Evolutionary conservation across 2,113 vertebrate genomes (phyloP).

Genomic region (Lutjanus erythropterus): DNA sequence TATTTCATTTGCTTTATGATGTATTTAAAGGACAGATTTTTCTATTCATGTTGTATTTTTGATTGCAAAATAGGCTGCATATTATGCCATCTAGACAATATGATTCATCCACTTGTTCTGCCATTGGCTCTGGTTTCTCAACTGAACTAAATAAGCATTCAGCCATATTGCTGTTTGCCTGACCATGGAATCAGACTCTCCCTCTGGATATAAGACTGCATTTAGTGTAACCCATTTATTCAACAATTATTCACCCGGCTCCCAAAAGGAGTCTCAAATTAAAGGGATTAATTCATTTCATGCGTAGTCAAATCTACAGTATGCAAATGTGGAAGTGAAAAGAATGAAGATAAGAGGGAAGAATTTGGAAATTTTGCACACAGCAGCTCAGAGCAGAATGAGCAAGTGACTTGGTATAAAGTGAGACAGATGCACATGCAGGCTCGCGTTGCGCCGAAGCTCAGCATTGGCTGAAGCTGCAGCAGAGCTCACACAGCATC

Average conservation of each 20-base stretch:
- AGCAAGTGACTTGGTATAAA: constrained; percentile 41
- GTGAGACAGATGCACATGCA: constrained; percentile 83
- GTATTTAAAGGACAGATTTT: neutral
- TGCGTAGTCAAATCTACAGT: neutral
- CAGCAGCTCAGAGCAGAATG: constrained; percentile 64
- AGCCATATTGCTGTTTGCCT: constrained; percentile 73
- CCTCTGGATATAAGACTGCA: constrained; percentile 68
- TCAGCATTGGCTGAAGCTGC: constrained; percentile 80
- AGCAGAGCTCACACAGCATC: constrained; percentile 84
- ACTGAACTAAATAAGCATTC: constrained; percentile 73
- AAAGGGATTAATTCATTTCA: constrained; percentile 19
- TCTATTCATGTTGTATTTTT: neutral
- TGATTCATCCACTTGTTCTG: constrained; percentile 49
- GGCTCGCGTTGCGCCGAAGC: constrained; percentile 76
- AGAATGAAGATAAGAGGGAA: constrained; percentile 10
- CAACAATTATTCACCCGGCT: constrained; percentile 48
- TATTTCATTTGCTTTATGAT: neutral
- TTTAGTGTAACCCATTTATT: constrained; percentile 72
- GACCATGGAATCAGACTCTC: constrained; percentile 66
- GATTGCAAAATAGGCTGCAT: constrained; percentile 9
- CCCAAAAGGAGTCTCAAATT: constrained; percentile 31
- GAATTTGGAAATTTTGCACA: constrained; percentile 22
- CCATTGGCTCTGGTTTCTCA: constrained; percentile 41
- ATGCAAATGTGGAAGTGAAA: constrained; percentile 39
- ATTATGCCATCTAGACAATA: constrained; percentile 8